Conservation (phyloP, 2,113 vertebrate genomes). For the Carassius gibelio region DNA sequence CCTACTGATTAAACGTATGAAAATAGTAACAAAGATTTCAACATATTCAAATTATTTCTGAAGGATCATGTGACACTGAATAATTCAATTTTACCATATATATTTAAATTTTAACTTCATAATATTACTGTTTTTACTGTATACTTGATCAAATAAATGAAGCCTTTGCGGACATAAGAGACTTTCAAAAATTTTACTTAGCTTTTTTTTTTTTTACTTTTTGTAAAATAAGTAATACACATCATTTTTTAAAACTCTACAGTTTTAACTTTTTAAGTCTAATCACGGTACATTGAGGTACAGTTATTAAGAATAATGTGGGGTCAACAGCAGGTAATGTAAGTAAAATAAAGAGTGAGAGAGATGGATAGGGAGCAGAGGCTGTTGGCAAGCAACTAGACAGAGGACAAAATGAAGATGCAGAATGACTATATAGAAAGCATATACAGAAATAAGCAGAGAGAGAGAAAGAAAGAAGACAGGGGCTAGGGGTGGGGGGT, state of each 20-base stretch:
- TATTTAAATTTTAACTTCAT: background rate
- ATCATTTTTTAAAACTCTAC: background rate
- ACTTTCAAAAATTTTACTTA: background rate
- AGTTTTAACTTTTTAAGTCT: background rate
- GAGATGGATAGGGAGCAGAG: background rate
- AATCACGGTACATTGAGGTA: background rate
- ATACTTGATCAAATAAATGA: background rate
- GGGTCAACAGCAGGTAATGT: background rate
- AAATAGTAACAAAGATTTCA: background rate
- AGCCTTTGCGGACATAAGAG: background rate
- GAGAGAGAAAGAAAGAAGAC: background rate
- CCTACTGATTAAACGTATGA: background rate
- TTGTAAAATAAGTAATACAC: background rate
- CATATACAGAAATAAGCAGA: conserved; percentile 23
- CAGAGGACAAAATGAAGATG: conserved; percentile 46
- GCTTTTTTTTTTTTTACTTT: background rate
- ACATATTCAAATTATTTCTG: background rate
- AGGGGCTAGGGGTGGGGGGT: background rate
- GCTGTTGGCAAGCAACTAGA: background rate
- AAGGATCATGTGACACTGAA: background rate
- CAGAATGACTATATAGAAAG: conserved; percentile 51
- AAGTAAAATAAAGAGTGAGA: background rate
- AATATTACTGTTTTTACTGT: background rate
- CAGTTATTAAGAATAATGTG: background rate
- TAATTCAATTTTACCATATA: background rate